Percentiles rank a stretch among this genome's conserved stretches.
Conservation (phyloP, 2,888 invertebrate genomes). For the Balanococcus diminutus region DNA sequence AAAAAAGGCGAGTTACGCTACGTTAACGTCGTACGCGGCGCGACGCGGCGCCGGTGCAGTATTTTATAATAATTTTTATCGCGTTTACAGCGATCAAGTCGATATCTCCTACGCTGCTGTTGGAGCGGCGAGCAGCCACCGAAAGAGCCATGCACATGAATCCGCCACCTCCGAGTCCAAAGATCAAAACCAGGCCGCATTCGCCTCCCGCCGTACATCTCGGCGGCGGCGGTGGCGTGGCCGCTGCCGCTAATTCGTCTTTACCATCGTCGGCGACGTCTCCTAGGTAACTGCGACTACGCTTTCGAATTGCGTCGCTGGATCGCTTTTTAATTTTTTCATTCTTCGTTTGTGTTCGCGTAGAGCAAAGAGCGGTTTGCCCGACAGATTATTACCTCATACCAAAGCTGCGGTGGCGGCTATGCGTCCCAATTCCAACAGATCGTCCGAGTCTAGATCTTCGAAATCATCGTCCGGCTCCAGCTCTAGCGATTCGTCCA, state of each 20-base stretch:
- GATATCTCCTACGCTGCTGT: conserved; percentile 60
- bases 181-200: conserved; percentile 47
- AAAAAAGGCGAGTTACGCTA: conserved; percentile 41
- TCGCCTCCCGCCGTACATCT: conserved; percentile 57
- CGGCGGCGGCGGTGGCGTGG: conserved; percentile 49
- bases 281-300: background rate
- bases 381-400: conserved; percentile 58
- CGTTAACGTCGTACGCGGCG: background rate
- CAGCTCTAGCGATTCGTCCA: conserved; percentile 63
- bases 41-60: no score
- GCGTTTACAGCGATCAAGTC: conserved; percentile 53
- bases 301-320: no score
- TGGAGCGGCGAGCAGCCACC: conserved; percentile 64
- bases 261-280: background rate
- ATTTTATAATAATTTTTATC: background rate
- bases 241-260: background rate
- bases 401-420: conserved; percentile 57
- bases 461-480: conserved; percentile 56
- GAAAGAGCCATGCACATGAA: conserved; percentile 73
- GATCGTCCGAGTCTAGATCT: conserved; percentile 57
- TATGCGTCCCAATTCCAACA: conserved; percentile 58
- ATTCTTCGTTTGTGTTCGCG: no score
- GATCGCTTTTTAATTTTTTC: no score
- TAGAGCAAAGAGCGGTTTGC: conserved; percentile 57
- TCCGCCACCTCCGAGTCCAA: conserved; percentile 72